Evolutionary conservation across 2,888 invertebrate genomes (phyloP).

Genomic region (Encarsia formosa): DNA sequence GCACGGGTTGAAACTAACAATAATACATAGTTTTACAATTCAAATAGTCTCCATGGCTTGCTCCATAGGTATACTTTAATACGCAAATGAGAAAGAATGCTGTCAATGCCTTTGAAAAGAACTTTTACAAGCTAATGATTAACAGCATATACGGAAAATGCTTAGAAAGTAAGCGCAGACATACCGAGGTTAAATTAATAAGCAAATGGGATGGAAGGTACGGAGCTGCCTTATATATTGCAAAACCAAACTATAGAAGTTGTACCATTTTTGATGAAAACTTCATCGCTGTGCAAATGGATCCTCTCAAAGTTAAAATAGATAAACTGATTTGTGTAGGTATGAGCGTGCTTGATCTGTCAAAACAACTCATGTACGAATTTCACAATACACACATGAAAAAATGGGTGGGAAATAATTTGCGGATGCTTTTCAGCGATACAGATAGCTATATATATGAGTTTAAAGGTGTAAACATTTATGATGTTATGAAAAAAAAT

Average conservation of each 20-base stretch:
- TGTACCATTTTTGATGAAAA: slow-evolving; percentile 40
- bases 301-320: slow-evolving; percentile 33
- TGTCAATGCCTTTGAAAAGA: slow-evolving; percentile 44
- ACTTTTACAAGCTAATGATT: slow-evolving; percentile 46
- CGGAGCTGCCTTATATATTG: slow-evolving; percentile 39
- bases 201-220: slow-evolving; percentile 39
- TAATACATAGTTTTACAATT: slow-evolving; percentile 44
- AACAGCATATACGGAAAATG: slow-evolving; percentile 46
- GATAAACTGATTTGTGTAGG: slow-evolving; percentile 49
- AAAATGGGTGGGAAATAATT: no score
- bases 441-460: background rate
- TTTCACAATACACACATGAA: no score
- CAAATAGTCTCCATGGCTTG: slow-evolving; percentile 43
- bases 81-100: slow-evolving; percentile 38
- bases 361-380: no score
- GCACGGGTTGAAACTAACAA: slow-evolving; percentile 33
- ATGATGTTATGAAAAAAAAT: background rate
- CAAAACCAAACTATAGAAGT: slow-evolving; percentile 40
- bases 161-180: slow-evolving; percentile 41
- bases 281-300: slow-evolving; percentile 41
- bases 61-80: slow-evolving; percentile 46
- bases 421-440: background rate
- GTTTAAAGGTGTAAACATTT: background rate
- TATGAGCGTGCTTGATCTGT: no score
- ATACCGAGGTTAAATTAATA: slow-evolving; percentile 38